Evolutionary conservation across 37 sponge, comb jelly and placozoan genomes (phyloP), one percentile per base, ranked within the genome.

Genomic region (Hormiphora californensis): DNA sequence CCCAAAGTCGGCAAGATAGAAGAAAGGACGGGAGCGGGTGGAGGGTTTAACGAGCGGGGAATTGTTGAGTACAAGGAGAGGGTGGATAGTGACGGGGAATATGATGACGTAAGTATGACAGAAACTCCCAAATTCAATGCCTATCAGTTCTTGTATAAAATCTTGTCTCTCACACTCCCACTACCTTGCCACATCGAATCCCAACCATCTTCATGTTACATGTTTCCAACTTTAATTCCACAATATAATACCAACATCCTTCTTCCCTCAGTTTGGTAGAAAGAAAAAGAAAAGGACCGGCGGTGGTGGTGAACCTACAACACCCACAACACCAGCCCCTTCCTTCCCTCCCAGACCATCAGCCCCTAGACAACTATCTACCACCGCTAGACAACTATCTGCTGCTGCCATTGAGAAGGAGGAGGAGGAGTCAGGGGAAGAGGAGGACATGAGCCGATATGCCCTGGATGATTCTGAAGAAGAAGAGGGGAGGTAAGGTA

Each of bases 1-100:
- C 94, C 99, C 37, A 97, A 97, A 85, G 92, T 93, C 85, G 91
- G 88, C n/a, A 91, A 90, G 49, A 62, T 92, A n/a, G 99, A 97
- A 55, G 92, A 94, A 34, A 86, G 99, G 27, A 97, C 95, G 34
- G 95, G 97, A 44, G 54, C 87, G 28, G 99, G 99, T 9, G 99
- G 99, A 0, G 99, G 99, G 32, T 97, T 92, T 85, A 93, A 93
- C 61, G 99, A 97, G 69, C 62, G 94, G 23, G 95, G 92, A 1
- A 86, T 61, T 36, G 94, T 97, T 86, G 99, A 97, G 86, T 97
- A 97, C 85, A 87, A 90, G 7, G 89, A 89, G 0, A 89, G 95
- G 38, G 90, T 92, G 11, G 96, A 94, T 0, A 92, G 92, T 38
- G 99, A 97, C 54, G 93, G 91, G 49, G 99, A 97, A 39, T 92